Conservation (phyloP, 2,113 vertebrate genomes). For the Tricholaema leucomelas region DNA sequence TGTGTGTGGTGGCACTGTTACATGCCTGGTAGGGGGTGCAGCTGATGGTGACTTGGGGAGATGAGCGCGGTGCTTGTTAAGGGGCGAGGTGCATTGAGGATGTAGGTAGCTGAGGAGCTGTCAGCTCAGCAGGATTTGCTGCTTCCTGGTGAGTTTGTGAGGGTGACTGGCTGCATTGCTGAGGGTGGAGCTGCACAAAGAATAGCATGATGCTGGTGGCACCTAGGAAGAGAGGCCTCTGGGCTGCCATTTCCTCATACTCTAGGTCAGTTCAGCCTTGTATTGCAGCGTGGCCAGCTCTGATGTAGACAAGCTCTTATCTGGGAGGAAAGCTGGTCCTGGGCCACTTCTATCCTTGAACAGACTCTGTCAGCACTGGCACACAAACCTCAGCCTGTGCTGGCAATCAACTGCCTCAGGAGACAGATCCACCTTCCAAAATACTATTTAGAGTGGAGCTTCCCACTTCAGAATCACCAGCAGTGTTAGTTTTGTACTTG, state of each 20-base stretch:
- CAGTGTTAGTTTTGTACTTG: neutral
- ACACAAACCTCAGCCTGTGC: neutral
- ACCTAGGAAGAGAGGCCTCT: neutral
- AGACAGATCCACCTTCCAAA: neutral
- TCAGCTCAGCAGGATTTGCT: neutral
- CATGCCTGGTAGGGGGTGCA: neutral
- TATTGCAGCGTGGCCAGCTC: accelerated
- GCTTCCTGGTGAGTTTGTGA: neutral
- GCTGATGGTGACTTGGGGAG: neutral
- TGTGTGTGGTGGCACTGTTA: neutral
- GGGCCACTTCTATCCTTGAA: neutral
- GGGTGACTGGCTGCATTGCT: neutral
- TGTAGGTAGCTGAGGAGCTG: neutral
- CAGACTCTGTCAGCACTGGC: neutral
- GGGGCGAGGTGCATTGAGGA: neutral
- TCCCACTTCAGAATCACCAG: neutral
- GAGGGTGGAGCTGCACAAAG: neutral
- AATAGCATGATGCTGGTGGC: neutral
- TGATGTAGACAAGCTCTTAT: neutral
- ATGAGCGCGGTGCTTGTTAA: accelerated
- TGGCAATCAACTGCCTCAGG: neutral
- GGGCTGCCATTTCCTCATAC: neutral
- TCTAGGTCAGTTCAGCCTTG: neutral
- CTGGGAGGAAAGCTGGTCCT: neutral
- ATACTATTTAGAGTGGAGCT: neutral